A percentile compares a stretch with the other conserved stretches of the same genome.
These are phyloP conservation scores for Rhorus exstirpatorius DNA, from an alignment of 2,888 invertebrate genomes.

Conservation along the genomic window DNA sequence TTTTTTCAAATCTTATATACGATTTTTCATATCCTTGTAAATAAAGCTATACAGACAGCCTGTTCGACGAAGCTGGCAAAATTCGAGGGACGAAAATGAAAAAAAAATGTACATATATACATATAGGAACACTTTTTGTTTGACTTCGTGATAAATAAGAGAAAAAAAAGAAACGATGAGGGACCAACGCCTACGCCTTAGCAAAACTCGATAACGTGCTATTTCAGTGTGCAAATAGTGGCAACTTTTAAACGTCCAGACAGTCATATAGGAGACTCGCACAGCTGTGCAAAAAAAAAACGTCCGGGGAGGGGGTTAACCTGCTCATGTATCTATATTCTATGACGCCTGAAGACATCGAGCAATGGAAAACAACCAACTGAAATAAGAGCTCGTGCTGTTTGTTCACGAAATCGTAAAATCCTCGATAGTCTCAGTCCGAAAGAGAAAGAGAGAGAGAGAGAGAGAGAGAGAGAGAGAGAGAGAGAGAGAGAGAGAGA, in stretches of 20 bases:
- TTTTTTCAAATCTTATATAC: too few relatives aligned
- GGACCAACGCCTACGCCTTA: conserved; percentile 29
- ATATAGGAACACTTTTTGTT: background rate
- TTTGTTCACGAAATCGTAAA: conserved; percentile 13
- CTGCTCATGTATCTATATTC: conserved; percentile 29
- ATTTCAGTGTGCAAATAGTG: conserved; percentile 41
- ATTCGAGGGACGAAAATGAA: background rate
- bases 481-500: too few relatives aligned
- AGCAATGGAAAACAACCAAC: conserved; percentile 7
- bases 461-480: too few relatives aligned
- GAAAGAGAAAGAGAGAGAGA: too few relatives aligned
- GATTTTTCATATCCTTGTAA: too few relatives aligned
- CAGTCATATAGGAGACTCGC: background rate
- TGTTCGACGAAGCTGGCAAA: background rate
- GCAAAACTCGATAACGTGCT: conserved; percentile 27
- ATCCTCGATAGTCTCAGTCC: conserved; percentile 24
- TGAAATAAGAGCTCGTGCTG: background rate
- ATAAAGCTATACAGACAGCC: too few relatives aligned
- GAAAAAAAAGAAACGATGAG: background rate
- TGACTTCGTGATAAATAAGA: background rate
- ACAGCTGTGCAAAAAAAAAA: conserved; percentile 5
- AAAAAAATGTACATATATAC: too few relatives aligned
- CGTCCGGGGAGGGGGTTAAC: conserved; percentile 13
- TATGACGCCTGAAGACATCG: conserved; percentile 8
- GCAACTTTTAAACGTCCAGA: background rate